Conservation (phyloP, 2,113 vertebrate genomes). For the Circaetus cinerascens region DNA sequence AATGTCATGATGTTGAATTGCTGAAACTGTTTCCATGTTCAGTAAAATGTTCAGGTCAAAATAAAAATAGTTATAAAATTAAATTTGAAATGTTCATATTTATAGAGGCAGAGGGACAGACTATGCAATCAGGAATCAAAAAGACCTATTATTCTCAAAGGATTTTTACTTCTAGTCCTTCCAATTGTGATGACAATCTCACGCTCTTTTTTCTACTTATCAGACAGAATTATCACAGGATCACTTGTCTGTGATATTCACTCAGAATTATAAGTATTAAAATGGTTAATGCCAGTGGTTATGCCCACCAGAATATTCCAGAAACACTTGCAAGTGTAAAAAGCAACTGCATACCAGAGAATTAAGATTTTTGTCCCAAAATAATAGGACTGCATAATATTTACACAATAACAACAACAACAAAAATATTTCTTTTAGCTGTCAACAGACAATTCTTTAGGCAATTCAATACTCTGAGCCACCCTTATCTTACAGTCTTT, state of each 20-base stretch:
- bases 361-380: neutral
- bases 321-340: neutral
- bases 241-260: neutral
- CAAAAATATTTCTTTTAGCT: neutral
- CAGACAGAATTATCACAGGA: neutral
- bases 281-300: neutral
- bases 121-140: neutral
- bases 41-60: neutral
- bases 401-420: neutral
- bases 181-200: neutral
- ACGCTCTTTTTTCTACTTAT: neutral
- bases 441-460: neutral
- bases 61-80: neutral
- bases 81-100: neutral
- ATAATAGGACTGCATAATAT: neutral
- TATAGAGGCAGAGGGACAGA: neutral
- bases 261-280: neutral
- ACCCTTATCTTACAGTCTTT: neutral
- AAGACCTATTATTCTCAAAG: neutral
- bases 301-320: neutral
- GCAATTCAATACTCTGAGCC: neutral
- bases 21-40: neutral
- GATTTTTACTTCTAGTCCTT: neutral
- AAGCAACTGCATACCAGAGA: neutral
- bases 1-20: neutral